A percentile compares a stretch with the other conserved stretches of the same genome.
phyloP scores from a whole-genome alignment of 2,797 vertebrate species.

The Hybognathus amarus region DNA sequence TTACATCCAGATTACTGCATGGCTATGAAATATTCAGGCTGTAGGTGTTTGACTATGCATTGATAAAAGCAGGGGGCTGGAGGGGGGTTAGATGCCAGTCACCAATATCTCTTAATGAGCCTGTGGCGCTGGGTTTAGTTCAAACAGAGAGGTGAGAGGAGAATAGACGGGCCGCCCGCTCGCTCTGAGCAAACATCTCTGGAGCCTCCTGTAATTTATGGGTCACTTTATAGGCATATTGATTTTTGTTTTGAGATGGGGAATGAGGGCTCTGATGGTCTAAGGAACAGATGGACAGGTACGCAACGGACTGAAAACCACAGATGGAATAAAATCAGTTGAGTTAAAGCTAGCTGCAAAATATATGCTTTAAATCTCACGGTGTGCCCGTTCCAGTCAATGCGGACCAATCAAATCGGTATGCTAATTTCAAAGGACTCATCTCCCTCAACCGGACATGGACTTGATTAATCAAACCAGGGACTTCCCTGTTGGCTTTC shows the following conservation, averaged over 20 bases:
- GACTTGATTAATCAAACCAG: constrained; percentile 27
- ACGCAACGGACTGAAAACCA: constrained; percentile 18
- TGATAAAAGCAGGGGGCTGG: constrained; percentile 84
- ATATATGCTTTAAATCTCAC: not conserved
- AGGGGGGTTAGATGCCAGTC: constrained; percentile 87
- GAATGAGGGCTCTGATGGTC: constrained; percentile 54
- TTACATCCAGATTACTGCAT: constrained; percentile 96
- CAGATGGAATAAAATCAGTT: constrained; percentile 4
- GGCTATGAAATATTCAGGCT: constrained; percentile 97
- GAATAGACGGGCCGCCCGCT: constrained; percentile 82
- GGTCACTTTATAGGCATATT: constrained; percentile 91
- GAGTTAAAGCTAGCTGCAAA: not conserved
- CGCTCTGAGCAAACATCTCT: constrained; percentile 88
- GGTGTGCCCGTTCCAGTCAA: not conserved
- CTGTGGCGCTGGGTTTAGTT: constrained; percentile 89
- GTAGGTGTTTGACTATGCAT: constrained; percentile 91
- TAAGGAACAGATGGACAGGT: constrained; percentile 44
- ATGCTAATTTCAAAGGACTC: constrained; percentile 38
- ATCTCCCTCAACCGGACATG: constrained; percentile 32
- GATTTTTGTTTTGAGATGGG: constrained; percentile 87
- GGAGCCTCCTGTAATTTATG: constrained; percentile 88
- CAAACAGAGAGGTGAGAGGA: constrained; percentile 90
- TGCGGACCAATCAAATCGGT: not conserved
- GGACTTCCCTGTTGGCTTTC: constrained; percentile 77
- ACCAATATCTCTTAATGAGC: constrained; percentile 92